Conservation (phyloP, 92 coral and sea anemone species). For the Desmophyllum pertusum region DNA sequence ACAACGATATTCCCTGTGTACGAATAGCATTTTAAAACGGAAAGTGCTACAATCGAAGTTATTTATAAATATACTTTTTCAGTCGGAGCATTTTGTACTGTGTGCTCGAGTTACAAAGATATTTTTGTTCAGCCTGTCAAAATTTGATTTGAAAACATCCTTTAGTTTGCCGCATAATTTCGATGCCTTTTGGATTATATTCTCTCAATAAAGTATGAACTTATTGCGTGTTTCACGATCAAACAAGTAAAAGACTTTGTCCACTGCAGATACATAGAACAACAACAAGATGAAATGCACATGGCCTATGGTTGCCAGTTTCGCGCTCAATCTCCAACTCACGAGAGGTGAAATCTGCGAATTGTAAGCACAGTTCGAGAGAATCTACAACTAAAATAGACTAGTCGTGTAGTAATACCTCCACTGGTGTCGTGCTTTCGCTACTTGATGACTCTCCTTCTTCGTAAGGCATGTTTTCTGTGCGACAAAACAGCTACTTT, state of each 20-base stretch:
- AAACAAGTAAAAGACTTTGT: not conserved
- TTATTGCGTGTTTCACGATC: not conserved
- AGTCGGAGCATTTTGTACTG: not conserved
- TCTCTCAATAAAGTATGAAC: not conserved
- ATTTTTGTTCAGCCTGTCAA: not conserved
- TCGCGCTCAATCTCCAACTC: slow-evolving; percentile 14
- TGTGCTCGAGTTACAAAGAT: not conserved
- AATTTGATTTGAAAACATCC: not conserved
- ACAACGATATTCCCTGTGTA: not conserved
- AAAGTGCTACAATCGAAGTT: not conserved
- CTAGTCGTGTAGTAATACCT: slow-evolving; percentile 50
- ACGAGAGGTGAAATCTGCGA: not conserved
- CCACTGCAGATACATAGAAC: not conserved
- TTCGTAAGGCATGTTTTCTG: slow-evolving; percentile 77
- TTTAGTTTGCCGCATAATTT: no score
- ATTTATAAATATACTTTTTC: no score
- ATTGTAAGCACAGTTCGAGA: not conserved
- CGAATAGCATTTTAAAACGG: not conserved
- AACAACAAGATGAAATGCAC: slow-evolving; percentile 39
- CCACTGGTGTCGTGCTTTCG: slow-evolving; percentile 86
- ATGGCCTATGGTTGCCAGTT: slow-evolving; percentile 22
- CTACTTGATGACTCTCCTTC: slow-evolving; percentile 75
- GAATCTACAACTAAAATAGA: not conserved
- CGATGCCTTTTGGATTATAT: not conserved
- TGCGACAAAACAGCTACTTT: not conserved